Evolutionary conservation across 2,888 invertebrate genomes (phyloP).

Genomic region (Stenchaetothrips biformis): DNA sequence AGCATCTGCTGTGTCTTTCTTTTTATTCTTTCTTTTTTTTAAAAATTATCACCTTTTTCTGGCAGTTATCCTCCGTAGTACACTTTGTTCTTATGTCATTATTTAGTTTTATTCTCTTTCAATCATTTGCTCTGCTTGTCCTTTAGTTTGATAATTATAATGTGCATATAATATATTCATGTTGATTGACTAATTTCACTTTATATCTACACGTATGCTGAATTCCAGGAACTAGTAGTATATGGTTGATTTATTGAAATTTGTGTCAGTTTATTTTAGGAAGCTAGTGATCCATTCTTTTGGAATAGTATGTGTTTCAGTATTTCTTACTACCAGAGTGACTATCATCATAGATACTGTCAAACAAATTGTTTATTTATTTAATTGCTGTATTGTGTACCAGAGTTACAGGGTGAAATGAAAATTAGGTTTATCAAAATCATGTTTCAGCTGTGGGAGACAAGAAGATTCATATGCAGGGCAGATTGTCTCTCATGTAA

Average conservation of each 20-base stretch:
- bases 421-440: neutral
- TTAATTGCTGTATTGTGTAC: neutral
- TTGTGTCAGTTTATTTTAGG: neutral
- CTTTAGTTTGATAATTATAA: neutral
- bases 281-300: no score
- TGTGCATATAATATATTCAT: neutral
- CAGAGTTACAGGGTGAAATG: neutral
- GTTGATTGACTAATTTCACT: conserved; percentile 7
- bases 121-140: neutral
- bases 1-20: no score
- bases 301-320: no score
- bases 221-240: neutral
- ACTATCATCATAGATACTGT: no score
- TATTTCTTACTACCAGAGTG: no score
- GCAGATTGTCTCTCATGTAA: no score
- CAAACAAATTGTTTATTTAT: neutral
- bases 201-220: neutral
- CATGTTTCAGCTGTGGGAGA: neutral
- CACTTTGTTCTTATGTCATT: neutral
- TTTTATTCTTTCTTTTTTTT: neutral
- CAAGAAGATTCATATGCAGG: neutral
- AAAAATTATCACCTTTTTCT: neutral
- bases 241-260: neutral
- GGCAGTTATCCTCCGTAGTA: neutral
- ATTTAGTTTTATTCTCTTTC: conserved; percentile 6